Percentiles rank a stretch among this genome's conserved stretches.
Conservation (phyloP, 2,113 vertebrate species). For the Climacteris rufus region DNA sequence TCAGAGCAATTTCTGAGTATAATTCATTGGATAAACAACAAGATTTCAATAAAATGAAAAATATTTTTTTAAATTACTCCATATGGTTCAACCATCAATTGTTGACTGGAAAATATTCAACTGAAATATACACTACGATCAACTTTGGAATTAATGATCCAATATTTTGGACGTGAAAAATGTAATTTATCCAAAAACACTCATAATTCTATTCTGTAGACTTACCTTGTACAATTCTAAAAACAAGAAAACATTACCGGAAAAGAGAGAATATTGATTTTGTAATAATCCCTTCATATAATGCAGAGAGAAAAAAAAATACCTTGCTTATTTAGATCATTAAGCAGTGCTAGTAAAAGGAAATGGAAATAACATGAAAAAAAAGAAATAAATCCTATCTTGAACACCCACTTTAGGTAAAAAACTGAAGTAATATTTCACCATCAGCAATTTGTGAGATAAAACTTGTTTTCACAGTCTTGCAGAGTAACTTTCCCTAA, state of each 20-base stretch:
- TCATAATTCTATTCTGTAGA: constrained; percentile 53
- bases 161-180: constrained; percentile 2
- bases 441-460: constrained; percentile 24
- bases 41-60: background rate
- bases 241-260: constrained; percentile 51
- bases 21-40: background rate
- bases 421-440: constrained; percentile 55
- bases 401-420: constrained; percentile 43
- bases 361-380: constrained; percentile 51
- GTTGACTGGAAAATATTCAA: background rate
- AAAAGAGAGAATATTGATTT: constrained; percentile 64
- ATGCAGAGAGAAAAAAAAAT: background rate
- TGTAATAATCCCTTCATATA: constrained; percentile 54
- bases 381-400: constrained; percentile 64
- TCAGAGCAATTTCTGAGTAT: background rate
- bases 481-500: constrained; percentile 4
- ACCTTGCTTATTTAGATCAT: constrained; percentile 51
- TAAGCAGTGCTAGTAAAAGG: constrained; percentile 54
- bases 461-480: background rate
- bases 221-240: constrained; percentile 57
- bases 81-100: background rate
- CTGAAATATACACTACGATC: background rate
- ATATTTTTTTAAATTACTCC: background rate
- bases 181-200: constrained; percentile 70
- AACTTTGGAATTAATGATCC: constrained; percentile 2